Evolutionary conservation across 37 sponge, comb jelly and placozoan species (phyloP).

Genomic region (Theonella swinhoei): DNA sequence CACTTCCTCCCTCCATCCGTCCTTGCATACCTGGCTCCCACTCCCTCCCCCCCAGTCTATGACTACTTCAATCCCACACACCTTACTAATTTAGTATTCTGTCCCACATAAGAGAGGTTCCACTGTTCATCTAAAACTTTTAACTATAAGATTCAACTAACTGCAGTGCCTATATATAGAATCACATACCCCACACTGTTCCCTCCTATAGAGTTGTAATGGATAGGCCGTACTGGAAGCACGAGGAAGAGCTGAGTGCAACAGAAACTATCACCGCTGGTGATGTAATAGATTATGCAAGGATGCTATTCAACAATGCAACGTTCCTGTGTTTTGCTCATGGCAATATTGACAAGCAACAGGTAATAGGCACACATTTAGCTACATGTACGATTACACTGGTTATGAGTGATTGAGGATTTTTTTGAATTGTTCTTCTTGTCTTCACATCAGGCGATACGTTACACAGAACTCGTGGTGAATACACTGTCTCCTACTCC

Average conservation of each 20-base stretch:
- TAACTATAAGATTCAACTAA: no score
- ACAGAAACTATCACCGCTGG: not conserved
- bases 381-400: not conserved
- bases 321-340: constrained; percentile 53
- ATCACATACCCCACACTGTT: no score
- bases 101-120: no score
- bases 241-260: constrained; percentile 32
- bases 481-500: not conserved
- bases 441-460: not conserved
- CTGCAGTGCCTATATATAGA: no score
- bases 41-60: no score
- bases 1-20: no score
- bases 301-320: not conserved
- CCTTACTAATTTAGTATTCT: no score
- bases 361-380: not conserved
- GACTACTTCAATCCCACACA: no score
- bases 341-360: constrained; percentile 50
- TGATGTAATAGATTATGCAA: not conserved
- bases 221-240: constrained; percentile 56
- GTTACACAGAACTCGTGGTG: not conserved
- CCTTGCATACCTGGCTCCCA: no score
- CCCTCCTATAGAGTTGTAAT: constrained; percentile 66
- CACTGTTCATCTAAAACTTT: no score
- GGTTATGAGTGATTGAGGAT: not conserved
- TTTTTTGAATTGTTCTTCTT: not conserved